Base-by-base conservation (phyloP, 2,888 invertebrate genomes). In the Clitarchus hookeri region DNA sequence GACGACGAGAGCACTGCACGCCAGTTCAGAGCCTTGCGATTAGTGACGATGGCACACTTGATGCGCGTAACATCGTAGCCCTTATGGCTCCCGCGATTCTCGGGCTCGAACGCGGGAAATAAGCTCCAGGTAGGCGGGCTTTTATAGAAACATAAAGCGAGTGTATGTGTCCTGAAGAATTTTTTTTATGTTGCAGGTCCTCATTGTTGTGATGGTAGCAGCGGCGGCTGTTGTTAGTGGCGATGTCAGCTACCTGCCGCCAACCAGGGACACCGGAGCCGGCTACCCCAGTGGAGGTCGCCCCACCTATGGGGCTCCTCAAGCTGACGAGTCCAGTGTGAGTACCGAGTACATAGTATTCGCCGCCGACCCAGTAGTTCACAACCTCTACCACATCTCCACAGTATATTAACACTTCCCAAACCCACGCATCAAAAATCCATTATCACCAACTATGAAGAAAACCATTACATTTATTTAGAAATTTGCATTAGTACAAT, bases 201-300 rank as follows among this genome's bases (percentile, higher is more conserved):
- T 82, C 6, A 3, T 36, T 4, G 36, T 44, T 13, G 44, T 25
- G 16, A 4, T 44, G 4, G 82, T 36, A 16, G 27, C 82, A 13
- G 8, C 27, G 36, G 82, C 27, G 36, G 82, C 82, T 13, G 36
- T 23, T 23, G 82, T 27, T 4, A 44, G 44, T 23, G 82, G 36
- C 9, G 36, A 82, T 16, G 82, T 36, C 27, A 82, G 36, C 36
- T 82, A 82, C 82, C 82, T 82, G 27, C 82, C 82, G 8, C 65
- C 65, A 65, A 4, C 19, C 65, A 65, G 65, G 0, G 65, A 65
- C 65, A 65, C 23, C 36, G 82, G 82, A 11, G 82, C 1, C 1
- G 82, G 82, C 44, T 65, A 65, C n/a, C 65, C 65, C n/a, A 65
- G 65, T n/a, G 25, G 79, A 19, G 82, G 82, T 44, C 27, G 82